phyloP scores from a whole-genome alignment of 2,113 vertebrate species.

The Bostrychus sinensis region DNA sequence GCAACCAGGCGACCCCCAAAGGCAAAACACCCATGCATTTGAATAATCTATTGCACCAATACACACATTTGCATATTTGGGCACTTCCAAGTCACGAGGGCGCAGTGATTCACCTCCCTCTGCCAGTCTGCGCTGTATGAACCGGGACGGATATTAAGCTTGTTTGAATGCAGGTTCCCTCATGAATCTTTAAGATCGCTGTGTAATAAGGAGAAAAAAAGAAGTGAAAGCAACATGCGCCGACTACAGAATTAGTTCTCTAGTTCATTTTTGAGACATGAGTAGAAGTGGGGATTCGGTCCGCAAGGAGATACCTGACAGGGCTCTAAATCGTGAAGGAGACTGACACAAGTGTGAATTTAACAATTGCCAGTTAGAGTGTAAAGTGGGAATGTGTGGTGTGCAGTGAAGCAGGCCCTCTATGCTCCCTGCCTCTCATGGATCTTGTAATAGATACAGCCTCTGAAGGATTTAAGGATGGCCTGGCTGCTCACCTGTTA shows the following conservation, averaged over 20 bases:
- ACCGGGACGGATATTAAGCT: conserved; percentile 56
- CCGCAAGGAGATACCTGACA: conserved; percentile 54
- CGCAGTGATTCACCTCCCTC: conserved; percentile 64
- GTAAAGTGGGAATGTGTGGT: conserved; percentile 51
- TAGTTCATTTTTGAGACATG: conserved; percentile 29
- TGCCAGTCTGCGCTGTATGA: conserved; percentile 45
- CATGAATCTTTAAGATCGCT: conserved; percentile 59
- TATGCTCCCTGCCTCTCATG: conserved; percentile 59
- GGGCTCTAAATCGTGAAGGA: conserved; percentile 56
- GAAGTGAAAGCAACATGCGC: background rate
- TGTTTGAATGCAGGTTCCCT: conserved; percentile 53
- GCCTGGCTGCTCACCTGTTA: conserved; percentile 60
- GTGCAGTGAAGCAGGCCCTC: conserved; percentile 60
- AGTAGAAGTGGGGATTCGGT: conserved; percentile 29
- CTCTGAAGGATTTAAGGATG: conserved; percentile 63
- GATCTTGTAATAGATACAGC: conserved; percentile 65
- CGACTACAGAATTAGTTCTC: conserved; percentile 43
- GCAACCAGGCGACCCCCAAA: conserved; percentile 46
- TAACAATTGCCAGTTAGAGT: conserved; percentile 67
- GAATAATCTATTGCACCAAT: conserved; percentile 68
- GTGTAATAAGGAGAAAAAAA: conserved; percentile 21
- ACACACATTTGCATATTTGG: conserved; percentile 69
- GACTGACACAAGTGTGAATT: conserved; percentile 67
- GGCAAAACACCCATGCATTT: conserved; percentile 58
- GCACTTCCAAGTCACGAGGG: conserved; percentile 65